A percentile compares a stretch with the other conserved stretches of the same genome.
Conservation (phyloP, 2,797 vertebrate genomes). For the Trichosurus vulpecula region DNA sequence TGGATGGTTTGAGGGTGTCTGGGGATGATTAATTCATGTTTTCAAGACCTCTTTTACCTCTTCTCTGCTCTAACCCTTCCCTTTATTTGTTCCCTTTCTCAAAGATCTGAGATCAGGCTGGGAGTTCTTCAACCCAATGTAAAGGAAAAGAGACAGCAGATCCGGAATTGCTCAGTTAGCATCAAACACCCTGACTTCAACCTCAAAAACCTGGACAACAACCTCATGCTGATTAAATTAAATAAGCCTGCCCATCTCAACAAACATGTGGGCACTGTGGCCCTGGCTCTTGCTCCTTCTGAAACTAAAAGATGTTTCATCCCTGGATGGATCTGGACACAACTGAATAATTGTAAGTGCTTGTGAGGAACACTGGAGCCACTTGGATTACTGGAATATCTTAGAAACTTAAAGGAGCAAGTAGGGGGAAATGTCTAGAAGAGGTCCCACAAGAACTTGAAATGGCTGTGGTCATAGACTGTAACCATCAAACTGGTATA, state of each 20-base stretch:
- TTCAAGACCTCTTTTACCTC: background rate
- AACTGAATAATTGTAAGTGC: constrained; percentile 61
- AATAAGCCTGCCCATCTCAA: constrained; percentile 36
- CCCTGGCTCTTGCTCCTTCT: constrained; percentile 39
- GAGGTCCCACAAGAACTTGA: background rate
- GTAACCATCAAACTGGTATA: background rate
- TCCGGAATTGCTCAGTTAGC: background rate
- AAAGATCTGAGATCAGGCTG: constrained; percentile 59
- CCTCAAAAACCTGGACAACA: constrained; percentile 2
- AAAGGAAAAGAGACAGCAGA: constrained; percentile 58
- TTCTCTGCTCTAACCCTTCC: background rate
- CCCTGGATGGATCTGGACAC: constrained; percentile 73
- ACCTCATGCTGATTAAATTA: constrained; percentile 74
- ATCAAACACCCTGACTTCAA: constrained; percentile 61
- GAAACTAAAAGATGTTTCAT: constrained; percentile 71
- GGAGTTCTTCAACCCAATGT: constrained; percentile 66
- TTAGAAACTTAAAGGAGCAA: background rate
- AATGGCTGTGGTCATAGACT: background rate
- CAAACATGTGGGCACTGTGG: constrained; percentile 57
- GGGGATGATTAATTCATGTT: too few relatives aligned
- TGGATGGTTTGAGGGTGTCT: background rate
- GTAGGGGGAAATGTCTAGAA: background rate
- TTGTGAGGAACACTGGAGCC: background rate
- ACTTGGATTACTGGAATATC: background rate
- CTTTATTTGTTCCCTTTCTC: background rate